Evolutionary conservation across 2,888 invertebrate genomes (phyloP), one percentile per base, ranked within the genome.

Genomic region (Apoda limacodes): DNA sequence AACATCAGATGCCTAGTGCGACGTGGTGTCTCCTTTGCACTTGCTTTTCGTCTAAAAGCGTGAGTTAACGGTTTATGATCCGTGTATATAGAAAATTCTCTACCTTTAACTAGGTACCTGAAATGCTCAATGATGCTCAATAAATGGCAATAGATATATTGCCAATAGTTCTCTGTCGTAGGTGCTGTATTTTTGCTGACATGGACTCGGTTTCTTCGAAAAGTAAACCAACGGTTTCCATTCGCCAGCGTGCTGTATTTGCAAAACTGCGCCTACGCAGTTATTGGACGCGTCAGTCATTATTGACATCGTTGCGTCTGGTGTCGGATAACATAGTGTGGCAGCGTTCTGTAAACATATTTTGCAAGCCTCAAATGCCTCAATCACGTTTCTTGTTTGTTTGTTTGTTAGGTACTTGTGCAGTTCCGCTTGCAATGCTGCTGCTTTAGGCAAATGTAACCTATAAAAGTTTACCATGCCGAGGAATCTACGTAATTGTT

Each of bases 251-350:
- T n/a, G n/a, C n/a, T n/a, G n/a, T n/a, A n/a, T n/a, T n/a, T n/a
- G n/a, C n/a, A n/a, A n/a, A n/a, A n/a, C n/a, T n/a, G n/a, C n/a
- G n/a, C n/a, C n/a, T n/a, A n/a, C n/a, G n/a, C n/a, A n/a, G n/a
- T n/a, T n/a, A n/a, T n/a, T n/a, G n/a, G n/a, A n/a, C n/a, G n/a
- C n/a, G n/a, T n/a, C n/a, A n/a, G n/a, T n/a, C n/a, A n/a, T n/a
- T n/a, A n/a, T n/a, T n/a, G n/a, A n/a, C n/a, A 3, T 3, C 13
- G 3, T 4, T 30, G 30, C 1, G 9, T 10, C 5, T 7, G 3
- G n/a, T n/a, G 15, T n/a, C 1, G 55, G 59, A 20, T 52, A 46
- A 3, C 46, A 36, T 4, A 55, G 34, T 4, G 49, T 32, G 3
- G 50, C 49, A 15, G 40, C n/a, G n/a, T n/a, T n/a, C n/a, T n/a